Conservation (phyloP, 2,113 vertebrate species). For the Calyptomena viridis region DNA sequence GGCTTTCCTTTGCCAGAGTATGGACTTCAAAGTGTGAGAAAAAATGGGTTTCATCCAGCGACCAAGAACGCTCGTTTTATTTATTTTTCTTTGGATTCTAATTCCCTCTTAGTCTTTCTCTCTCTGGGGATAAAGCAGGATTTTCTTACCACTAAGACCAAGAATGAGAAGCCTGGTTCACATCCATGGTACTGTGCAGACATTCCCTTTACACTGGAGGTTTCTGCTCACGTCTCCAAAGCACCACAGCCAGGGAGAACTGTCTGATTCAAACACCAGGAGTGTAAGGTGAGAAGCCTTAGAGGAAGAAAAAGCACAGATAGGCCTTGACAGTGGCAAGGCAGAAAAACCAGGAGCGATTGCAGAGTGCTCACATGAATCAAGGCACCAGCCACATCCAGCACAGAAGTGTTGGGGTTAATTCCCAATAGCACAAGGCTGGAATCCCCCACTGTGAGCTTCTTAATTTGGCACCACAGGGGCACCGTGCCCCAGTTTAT, state of each 20-base stretch:
- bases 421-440: neutral
- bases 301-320: neutral
- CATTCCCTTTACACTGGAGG: neutral
- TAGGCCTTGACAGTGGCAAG: neutral
- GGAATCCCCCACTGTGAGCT: neutral
- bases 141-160: neutral
- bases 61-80: neutral
- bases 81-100: constrained; percentile 50
- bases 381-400: neutral
- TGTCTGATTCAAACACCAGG: neutral
- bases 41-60: neutral
- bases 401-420: neutral
- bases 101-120: neutral
- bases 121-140: constrained; percentile 6
- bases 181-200: neutral
- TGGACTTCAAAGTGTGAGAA: constrained; percentile 24
- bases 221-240: neutral
- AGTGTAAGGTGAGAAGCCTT: neutral
- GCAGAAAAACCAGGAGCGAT: neutral
- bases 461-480: neutral
- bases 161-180: neutral
- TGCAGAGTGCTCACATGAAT: neutral
- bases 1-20: neutral
- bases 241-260: neutral
- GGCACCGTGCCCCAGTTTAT: neutral